Conservation (phyloP, 2,113 vertebrate genomes). For the Aegypius monachus region DNA sequence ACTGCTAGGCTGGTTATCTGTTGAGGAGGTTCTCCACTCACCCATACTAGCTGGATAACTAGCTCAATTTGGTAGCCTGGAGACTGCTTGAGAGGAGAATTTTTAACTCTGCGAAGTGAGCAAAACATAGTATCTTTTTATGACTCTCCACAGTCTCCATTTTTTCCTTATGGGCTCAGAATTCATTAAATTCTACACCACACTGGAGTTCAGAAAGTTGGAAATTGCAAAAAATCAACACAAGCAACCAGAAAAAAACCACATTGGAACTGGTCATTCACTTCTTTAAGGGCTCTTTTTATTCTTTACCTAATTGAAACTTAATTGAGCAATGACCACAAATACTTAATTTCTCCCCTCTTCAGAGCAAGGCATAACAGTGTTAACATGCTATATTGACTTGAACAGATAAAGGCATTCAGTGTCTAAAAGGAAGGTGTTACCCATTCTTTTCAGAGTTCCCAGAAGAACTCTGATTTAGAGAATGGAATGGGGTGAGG, state of each 20-base stretch:
- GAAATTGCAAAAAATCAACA: not conserved
- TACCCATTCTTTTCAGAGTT: not conserved
- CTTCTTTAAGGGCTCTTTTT: not conserved
- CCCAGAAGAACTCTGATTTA: not conserved
- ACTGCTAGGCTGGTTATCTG: constrained; percentile 89
- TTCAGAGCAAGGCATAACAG: not conserved
- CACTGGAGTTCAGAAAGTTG: not conserved
- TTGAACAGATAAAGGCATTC: not conserved
- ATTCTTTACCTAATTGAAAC: not conserved
- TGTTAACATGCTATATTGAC: not conserved
- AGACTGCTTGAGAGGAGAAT: constrained; percentile 92
- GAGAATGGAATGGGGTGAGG: not conserved
- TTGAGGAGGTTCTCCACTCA: constrained; percentile 95
- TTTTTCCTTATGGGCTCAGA: not conserved
- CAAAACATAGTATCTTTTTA: not conserved
- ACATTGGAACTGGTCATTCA: not conserved
- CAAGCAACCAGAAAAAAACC: not conserved
- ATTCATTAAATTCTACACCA: not conserved
- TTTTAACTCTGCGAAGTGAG: constrained; percentile 86
- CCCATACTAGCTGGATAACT: constrained; percentile 96
- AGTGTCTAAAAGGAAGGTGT: not conserved
- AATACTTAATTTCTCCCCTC: not conserved
- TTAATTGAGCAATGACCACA: not conserved
- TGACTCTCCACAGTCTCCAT: not conserved
- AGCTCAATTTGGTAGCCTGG: constrained; percentile 94